Evolutionary conservation across 2,113 vertebrate species (phyloP), one percentile per base, ranked within the genome.

Genomic region (Percina caprodes): DNA sequence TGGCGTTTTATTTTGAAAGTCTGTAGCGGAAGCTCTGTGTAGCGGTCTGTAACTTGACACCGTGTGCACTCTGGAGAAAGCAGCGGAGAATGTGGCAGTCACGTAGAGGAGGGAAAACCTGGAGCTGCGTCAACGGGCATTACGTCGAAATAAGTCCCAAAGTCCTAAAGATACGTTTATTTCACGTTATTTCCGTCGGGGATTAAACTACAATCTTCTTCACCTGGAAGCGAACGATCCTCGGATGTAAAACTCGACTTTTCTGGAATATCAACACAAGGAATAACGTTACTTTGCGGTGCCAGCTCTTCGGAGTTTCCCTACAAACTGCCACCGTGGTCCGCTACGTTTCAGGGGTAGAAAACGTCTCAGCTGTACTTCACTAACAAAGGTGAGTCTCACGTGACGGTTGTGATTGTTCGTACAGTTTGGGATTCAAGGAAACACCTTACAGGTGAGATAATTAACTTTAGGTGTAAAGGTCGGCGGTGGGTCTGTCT

Each of bases 11-110:
- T 77, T 77, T 59, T 87, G 88, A 90, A 81, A 63, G 21, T 24
- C 9, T 14, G 0, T 0, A 0, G 6, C 82, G 84, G 90, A 88
- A 13, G 74, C 8, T 4, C 0, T 0, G 16, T 4, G 0, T 21
- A 5, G 2, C 4, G 62, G 3, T 19, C n/a, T 10, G 26, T 75
- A 35, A n/a, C 73, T 86, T 86, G 75, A 80, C 63, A 10, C 42
- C 15, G 21, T 8, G 39, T 23, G 21, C 39, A 48, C 49, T 63
- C 30, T 10, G 77, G 70, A 83, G 48, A 74, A 16, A 60, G 54
- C 62, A 56, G 80, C 72, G 80, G 80, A 56, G 73, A 87, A 73
- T 88, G 86, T 24, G 87, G 84, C 79, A 87, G 85, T 89, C 71
- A 83, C 45, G 83, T 77, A 68, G 68, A 46, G 72, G 87, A 88